Evolutionary conservation across 2,113 vertebrate species (phyloP).

Genomic region (Labeo catla): DNA sequence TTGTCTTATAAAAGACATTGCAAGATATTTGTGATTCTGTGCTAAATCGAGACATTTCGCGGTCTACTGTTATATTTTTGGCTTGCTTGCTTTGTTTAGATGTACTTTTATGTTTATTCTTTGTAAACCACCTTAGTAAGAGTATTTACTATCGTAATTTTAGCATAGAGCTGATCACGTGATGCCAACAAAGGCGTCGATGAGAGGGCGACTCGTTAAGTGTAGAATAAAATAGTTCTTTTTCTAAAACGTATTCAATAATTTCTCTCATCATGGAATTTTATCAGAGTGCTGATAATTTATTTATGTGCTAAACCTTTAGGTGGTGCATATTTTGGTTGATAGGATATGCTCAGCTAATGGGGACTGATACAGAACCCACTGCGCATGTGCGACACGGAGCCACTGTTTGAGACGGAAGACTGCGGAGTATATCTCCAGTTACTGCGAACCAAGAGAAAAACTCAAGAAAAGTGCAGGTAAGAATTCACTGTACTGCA

Average conservation of each 20-base stretch:
- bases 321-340: background rate
- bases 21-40: background rate
- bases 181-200: background rate
- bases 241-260: background rate
- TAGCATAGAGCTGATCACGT: background rate
- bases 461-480: slow-evolving; percentile 34
- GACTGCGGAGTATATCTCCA: slow-evolving; percentile 44
- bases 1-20: background rate
- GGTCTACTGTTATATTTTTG: background rate
- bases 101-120: background rate
- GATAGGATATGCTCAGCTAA: background rate
- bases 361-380: background rate
- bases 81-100: background rate
- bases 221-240: background rate
- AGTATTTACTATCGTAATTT: background rate
- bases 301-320: background rate
- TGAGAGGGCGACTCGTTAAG: background rate
- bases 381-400: slow-evolving; percentile 70
- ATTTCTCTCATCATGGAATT: background rate
- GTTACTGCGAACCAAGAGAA: background rate
- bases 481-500: background rate
- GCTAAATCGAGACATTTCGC: background rate
- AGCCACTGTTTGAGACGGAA: slow-evolving; percentile 62
- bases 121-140: background rate
- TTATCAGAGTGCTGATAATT: background rate